These are phyloP conservation scores for Nemopilema nomurai DNA, from an alignment of 30 jellyfish, hydroid and myxozoan genomes.

Conservation along the genomic window DNA sequence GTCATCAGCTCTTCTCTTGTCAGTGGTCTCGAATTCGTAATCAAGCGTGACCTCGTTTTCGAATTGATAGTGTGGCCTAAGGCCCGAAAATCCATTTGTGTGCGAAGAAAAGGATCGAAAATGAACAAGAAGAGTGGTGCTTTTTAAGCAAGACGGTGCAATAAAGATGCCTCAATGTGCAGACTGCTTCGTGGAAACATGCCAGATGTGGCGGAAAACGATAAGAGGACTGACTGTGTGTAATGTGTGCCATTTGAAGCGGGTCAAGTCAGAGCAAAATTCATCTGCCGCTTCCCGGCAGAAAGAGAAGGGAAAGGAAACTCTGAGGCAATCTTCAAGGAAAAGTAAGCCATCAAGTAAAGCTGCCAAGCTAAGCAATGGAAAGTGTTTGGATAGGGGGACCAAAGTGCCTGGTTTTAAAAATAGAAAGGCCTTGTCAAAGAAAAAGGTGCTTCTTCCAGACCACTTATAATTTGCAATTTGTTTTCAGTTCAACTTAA, in stretches of 20 bases:
- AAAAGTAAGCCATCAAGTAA: conserved; percentile 51
- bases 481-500: too few relatives aligned
- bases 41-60: background rate
- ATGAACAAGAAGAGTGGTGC: background rate
- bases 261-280: conserved; percentile 50
- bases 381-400: conserved; percentile 49
- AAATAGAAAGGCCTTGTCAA: conserved; percentile 59
- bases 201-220: conserved; percentile 93
- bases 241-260: conserved; percentile 82
- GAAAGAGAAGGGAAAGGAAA: conserved; percentile 32
- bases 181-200: conserved; percentile 66
- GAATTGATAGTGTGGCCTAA: background rate
- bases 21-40: background rate
- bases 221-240: conserved; percentile 59
- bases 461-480: too few relatives aligned
- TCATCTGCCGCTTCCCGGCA: background rate
- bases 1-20: too few relatives aligned
- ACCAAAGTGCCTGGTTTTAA: conserved; percentile 42
- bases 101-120: background rate
- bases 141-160: background rate
- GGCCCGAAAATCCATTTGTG: background rate
- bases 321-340: conserved; percentile 55
- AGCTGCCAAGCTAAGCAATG: conserved; percentile 40
- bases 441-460: conserved; percentile 63
- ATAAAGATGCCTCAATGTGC: conserved; percentile 66